Conservation (phyloP, 2,888 invertebrate species). For the Amiota communis region DNA sequence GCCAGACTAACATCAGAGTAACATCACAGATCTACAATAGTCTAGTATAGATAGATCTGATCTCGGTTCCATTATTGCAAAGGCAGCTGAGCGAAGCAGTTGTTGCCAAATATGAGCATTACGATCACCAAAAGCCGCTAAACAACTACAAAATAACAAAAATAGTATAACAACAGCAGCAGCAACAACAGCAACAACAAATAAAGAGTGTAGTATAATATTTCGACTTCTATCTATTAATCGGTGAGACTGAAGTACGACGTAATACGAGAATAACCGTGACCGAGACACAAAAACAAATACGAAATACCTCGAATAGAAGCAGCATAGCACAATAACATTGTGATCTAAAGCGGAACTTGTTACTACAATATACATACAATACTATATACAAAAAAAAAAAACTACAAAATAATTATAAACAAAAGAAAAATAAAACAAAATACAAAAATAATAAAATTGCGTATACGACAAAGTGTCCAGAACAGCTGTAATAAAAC, state of each 20-base stretch:
- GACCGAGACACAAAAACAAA: conserved; percentile 34
- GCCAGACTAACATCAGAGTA: too few species aligned
- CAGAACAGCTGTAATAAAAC: not conserved
- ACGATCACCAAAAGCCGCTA: conserved; percentile 7
- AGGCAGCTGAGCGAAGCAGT: not conserved
- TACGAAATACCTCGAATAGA: not conserved
- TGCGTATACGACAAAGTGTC: not conserved
- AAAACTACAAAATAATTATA: not conserved
- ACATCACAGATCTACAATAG: not conserved
- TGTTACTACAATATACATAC: conserved; percentile 9
- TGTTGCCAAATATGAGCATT: conserved; percentile 58
- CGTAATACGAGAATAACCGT: conserved; percentile 46
- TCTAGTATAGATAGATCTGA: not conserved
- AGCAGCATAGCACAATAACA: not conserved
- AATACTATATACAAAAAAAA: too few species aligned
- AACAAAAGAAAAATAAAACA: not conserved
- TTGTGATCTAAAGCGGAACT: conserved; percentile 12
- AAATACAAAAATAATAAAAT: conserved; percentile 1
- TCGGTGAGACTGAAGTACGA: not conserved
- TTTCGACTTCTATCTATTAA: not conserved
- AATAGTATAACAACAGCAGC: not conserved
- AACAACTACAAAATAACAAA: not conserved
- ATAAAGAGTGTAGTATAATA: not conserved
- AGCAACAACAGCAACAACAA: not conserved
- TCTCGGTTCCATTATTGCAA: conserved; percentile 19